phyloP scores from a whole-genome alignment of 1,140 invertebrate species.

The Odontomachus brunneus region DNA sequence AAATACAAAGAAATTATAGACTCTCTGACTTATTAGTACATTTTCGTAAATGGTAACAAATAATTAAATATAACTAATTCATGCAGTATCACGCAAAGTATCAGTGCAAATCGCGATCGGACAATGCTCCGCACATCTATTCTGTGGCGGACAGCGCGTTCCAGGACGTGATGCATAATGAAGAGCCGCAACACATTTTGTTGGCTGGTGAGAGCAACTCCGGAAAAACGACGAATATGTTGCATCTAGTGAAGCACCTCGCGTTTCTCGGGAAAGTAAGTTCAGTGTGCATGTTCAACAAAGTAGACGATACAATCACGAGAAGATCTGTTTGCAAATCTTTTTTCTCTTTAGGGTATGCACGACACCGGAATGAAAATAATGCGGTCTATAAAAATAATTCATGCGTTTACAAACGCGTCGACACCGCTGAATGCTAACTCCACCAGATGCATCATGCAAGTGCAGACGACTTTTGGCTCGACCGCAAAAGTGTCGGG shows the following conservation, averaged over 20 bases:
- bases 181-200: slow-evolving; percentile 92
- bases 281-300: not conserved
- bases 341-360: slow-evolving; percentile 79
- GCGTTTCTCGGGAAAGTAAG: slow-evolving; percentile 88
- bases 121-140: slow-evolving; percentile 96
- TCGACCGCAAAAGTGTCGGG: slow-evolving; percentile 93
- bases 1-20: too few relatives aligned
- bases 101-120: slow-evolving; percentile 93
- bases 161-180: slow-evolving; percentile 93
- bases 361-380: slow-evolving; percentile 89
- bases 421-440: slow-evolving; percentile 94
- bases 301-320: not conserved
- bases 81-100: slow-evolving; percentile 93
- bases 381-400: slow-evolving; percentile 89
- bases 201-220: slow-evolving; percentile 94
- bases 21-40: too few relatives aligned
- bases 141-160: slow-evolving; percentile 94
- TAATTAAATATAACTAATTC: slow-evolving; percentile 1
- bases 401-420: slow-evolving; percentile 94
- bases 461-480: slow-evolving; percentile 94
- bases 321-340: not conserved
- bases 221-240: slow-evolving; percentile 92
- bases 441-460: slow-evolving; percentile 93
- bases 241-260: slow-evolving; percentile 91
- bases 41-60: not conserved